These are phyloP conservation scores for Alviniconcha marisindica DNA, from an alignment of 1,140 invertebrate species.

Conservation along the genomic window DNA sequence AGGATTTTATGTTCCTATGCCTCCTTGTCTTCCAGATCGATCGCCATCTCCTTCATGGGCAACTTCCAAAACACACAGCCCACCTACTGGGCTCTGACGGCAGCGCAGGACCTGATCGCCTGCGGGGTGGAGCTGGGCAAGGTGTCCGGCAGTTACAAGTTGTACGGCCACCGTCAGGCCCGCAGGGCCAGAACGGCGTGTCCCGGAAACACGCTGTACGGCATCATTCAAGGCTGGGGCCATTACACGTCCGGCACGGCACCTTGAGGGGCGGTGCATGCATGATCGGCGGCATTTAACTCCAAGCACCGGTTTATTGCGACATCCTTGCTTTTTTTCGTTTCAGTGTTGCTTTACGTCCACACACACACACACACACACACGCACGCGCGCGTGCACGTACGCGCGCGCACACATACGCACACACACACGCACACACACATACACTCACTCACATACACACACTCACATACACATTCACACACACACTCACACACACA, in stretches of 20 bases:
- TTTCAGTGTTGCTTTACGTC: too few relatives aligned
- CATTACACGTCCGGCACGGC: conserved; percentile 59
- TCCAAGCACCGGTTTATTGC: too few relatives aligned
- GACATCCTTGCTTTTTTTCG: too few relatives aligned
- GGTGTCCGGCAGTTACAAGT: conserved; percentile 47
- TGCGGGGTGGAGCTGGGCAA: conserved; percentile 51
- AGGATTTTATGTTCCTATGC: neutral
- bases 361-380: too few relatives aligned
- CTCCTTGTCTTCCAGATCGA: neutral
- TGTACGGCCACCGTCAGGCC: conserved; percentile 61
- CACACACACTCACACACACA: too few relatives aligned
- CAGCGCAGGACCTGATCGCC: conserved; percentile 51
- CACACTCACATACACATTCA: too few relatives aligned
- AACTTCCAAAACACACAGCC: conserved; percentile 54
- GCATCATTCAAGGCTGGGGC: conserved; percentile 78
- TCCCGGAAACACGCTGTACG: conserved; percentile 74
- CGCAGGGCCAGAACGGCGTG: conserved; percentile 46
- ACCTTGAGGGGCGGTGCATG: neutral
- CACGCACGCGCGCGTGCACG: too few relatives aligned
- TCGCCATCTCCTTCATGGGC: conserved; percentile 80
- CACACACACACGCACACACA: too few relatives aligned
- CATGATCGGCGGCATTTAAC: too few relatives aligned
- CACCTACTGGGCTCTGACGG: conserved; percentile 46
- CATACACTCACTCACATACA: too few relatives aligned
- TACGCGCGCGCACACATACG: too few relatives aligned